Evolutionary conservation across 2,888 invertebrate species (phyloP).

Genomic region (Lepidocyrtoides sp.): DNA sequence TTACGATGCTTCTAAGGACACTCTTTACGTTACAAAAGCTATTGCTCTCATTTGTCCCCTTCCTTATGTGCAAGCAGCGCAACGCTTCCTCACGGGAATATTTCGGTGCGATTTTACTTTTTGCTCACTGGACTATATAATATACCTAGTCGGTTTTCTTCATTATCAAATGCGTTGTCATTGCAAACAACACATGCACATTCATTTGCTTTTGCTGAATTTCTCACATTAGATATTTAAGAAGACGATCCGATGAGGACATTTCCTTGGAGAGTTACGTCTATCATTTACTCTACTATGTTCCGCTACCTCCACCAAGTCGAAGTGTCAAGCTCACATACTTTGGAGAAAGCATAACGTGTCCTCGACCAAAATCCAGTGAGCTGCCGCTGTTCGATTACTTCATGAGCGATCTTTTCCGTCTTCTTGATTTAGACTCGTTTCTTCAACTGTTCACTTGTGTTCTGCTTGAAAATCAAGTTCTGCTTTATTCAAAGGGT

Average conservation of each 20-base stretch:
- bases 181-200: background rate
- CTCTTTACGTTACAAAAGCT: constrained; percentile 97
- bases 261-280: constrained; percentile 94
- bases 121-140: background rate
- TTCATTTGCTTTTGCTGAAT: background rate
- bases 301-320: constrained; percentile 95
- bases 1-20: constrained; percentile 97
- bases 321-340: constrained; percentile 92
- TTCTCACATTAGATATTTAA: constrained; percentile 81
- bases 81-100: constrained; percentile 95
- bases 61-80: constrained; percentile 95
- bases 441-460: constrained; percentile 98
- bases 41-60: constrained; percentile 97
- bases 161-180: background rate
- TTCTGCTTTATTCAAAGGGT: constrained; percentile 97
- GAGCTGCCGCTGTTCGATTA: constrained; percentile 98
- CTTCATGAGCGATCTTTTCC: constrained; percentile 95
- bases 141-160: background rate
- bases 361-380: constrained; percentile 89
- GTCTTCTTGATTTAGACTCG: constrained; percentile 96
- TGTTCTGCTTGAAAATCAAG: constrained; percentile 98
- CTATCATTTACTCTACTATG: constrained; percentile 97
- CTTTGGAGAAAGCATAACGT: constrained; percentile 86
- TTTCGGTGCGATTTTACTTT: constrained; percentile 90
- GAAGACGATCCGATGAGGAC: constrained; percentile 69